These are phyloP conservation scores for Drosophila insularis DNA, from an alignment of 1,140 invertebrate species.

Conservation along the genomic window DNA sequence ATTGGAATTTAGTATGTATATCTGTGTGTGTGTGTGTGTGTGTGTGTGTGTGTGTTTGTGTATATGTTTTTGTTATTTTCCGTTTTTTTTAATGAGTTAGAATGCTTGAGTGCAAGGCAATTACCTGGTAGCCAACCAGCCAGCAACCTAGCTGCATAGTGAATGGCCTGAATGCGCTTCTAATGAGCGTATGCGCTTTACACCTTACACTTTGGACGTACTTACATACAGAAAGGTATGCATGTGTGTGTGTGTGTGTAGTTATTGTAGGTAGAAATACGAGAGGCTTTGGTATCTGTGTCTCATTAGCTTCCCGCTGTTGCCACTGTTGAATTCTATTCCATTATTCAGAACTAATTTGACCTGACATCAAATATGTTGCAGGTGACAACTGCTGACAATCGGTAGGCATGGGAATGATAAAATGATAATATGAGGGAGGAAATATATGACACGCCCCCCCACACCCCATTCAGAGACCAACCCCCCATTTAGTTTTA, in stretches of 20 bases:
- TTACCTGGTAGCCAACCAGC: background rate
- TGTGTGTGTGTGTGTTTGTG: background rate
- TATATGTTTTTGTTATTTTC: background rate
- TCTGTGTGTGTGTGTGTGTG: background rate
- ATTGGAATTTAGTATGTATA: background rate
- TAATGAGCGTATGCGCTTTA: constrained; percentile 54
- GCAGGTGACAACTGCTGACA: constrained; percentile 60
- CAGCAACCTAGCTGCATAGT: background rate
- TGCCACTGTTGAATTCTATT: constrained; percentile 6
- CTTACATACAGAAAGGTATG: constrained; percentile 13
- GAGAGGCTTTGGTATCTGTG: background rate
- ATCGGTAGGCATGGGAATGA: constrained; percentile 46
- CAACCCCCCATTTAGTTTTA: constrained; percentile 16
- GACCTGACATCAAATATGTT: constrained; percentile 53
- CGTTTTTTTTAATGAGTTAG: background rate
- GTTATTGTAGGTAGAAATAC: background rate
- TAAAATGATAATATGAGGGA: constrained; percentile 9
- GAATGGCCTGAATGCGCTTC: constrained; percentile 49
- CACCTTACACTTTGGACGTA: constrained; percentile 43
- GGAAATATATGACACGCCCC: constrained; percentile 9
- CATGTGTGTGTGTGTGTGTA: background rate
- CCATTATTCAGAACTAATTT: constrained; percentile 58
- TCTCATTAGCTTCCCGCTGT: constrained; percentile 15
- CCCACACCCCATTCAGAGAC: background rate
- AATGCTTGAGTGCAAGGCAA: constrained; percentile 6